Conservation (phyloP, 2,113 vertebrate genomes). For the Cephalopterus ornatus region DNA sequence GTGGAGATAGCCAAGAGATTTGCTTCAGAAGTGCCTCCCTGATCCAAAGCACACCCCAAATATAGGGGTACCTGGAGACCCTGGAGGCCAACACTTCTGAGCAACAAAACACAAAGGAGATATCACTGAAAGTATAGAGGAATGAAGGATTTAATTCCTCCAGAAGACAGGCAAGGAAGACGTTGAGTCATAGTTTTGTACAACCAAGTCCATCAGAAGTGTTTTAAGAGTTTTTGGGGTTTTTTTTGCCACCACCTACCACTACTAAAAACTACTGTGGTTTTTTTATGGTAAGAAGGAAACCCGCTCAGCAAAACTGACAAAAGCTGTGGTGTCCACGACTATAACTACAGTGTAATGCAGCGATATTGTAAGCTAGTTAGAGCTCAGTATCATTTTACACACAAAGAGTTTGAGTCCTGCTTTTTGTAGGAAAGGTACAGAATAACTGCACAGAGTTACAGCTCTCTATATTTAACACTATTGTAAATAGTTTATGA, state of each 20-base stretch:
- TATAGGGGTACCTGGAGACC: background rate
- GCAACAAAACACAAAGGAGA: background rate
- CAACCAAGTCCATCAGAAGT: background rate
- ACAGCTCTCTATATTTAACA: background rate
- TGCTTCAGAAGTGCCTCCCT: background rate
- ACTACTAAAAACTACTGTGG: background rate
- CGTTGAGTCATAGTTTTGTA: background rate
- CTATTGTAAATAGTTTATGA: background rate
- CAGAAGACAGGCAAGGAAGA: background rate
- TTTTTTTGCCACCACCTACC: background rate
- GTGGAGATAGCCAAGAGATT: background rate
- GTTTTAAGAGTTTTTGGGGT: background rate
- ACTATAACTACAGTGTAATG: background rate
- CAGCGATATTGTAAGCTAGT: background rate
- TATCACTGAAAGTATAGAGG: background rate
- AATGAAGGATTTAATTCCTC: background rate
- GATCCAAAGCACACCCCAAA: background rate
- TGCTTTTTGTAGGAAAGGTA: background rate
- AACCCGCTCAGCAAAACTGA: background rate
- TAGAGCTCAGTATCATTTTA: background rate
- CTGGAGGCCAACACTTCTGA: background rate
- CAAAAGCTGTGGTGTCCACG: background rate
- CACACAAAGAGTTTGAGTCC: background rate
- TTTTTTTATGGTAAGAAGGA: background rate
- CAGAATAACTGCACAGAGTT: background rate